Conservation (phyloP, 2,888 invertebrate genomes). For the Parelbella ahira region DNA sequence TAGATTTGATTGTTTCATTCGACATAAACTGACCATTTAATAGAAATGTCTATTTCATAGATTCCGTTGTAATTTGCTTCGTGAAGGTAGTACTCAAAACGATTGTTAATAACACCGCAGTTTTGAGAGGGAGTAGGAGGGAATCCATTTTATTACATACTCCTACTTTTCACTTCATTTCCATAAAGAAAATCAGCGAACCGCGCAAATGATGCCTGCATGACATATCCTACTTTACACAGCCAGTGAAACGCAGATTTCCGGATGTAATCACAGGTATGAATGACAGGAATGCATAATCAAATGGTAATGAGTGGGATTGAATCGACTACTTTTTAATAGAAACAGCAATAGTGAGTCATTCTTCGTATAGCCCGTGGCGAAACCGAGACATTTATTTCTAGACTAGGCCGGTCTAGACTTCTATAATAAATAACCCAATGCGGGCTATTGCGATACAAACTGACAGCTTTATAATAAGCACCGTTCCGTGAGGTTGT, state of each 20-base stretch:
- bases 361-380: constrained; percentile 37
- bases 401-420: constrained; percentile 40
- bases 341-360: constrained; percentile 32
- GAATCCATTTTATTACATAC: no score
- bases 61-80: no score
- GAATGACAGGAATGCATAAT: constrained; percentile 17
- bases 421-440: constrained; percentile 51
- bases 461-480: constrained; percentile 54
- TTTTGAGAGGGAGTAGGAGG: no score
- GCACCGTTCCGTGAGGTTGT: constrained; percentile 28
- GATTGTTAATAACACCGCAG: no score
- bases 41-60: no score
- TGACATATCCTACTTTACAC: constrained; percentile 14
- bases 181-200: constrained; percentile 10
- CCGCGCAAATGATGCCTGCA: constrained; percentile 9
- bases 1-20: no score
- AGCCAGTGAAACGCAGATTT: constrained; percentile 13
- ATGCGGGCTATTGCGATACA: constrained; percentile 49
- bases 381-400: constrained; percentile 43
- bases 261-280: constrained; percentile 26
- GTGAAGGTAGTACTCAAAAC: no score
- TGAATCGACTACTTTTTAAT: constrained; percentile 35
- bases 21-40: no score
- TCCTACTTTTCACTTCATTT: background rate
- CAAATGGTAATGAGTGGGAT: constrained; percentile 30